Evolutionary conservation across 2,797 vertebrate genomes (phyloP).

Genomic region (Oreonectes daqikongensis): DNA sequence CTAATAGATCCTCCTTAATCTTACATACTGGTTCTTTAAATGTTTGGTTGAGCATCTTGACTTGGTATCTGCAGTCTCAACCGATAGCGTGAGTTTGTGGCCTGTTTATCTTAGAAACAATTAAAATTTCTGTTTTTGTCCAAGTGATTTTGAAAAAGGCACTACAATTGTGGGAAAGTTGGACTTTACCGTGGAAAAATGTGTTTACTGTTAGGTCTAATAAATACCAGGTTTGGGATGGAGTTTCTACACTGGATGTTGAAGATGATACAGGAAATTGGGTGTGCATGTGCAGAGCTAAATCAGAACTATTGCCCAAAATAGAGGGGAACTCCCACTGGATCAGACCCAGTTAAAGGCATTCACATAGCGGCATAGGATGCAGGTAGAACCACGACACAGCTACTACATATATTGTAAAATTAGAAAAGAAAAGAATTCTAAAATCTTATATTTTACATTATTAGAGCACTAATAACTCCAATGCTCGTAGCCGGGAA

Average conservation of each 20-base stretch:
- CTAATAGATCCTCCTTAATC: no score
- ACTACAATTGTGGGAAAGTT: constrained; percentile 6
- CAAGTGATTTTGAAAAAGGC: background rate
- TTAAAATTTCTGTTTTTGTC: no score
- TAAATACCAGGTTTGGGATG: constrained; percentile 7
- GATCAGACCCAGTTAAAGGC: constrained; percentile 57
- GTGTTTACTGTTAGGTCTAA: constrained; percentile 1
- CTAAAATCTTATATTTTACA: background rate
- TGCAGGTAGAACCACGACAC: constrained; percentile 29
- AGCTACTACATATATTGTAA: background rate
- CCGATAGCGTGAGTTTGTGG: background rate
- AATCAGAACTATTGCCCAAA: constrained; percentile 52
- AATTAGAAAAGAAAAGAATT: background rate
- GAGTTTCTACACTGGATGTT: constrained; percentile 2
- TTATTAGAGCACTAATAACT: background rate
- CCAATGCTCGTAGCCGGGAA: background rate
- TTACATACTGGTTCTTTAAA: no score
- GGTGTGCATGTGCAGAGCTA: constrained; percentile 40
- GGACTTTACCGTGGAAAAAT: background rate
- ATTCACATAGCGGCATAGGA: constrained; percentile 4
- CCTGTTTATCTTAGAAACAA: background rate
- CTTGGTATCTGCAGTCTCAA: background rate
- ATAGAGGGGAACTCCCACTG: constrained; percentile 44
- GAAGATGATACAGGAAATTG: constrained; percentile 37
- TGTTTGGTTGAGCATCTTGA: background rate